Base-by-base conservation (phyloP, 1,140 invertebrate genomes). In the Zaprionus capensis region DNA sequence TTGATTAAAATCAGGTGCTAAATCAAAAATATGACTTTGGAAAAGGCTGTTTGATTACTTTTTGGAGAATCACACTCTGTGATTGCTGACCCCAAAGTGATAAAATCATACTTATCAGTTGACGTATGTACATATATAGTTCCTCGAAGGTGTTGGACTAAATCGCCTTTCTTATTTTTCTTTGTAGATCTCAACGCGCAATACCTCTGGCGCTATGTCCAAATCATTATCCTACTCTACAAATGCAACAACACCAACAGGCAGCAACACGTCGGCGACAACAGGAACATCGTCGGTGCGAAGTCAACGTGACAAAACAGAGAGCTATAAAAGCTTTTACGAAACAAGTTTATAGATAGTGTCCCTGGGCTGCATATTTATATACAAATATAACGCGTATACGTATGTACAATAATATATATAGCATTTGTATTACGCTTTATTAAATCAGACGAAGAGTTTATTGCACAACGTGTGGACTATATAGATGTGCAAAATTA, bases 281-380 rank as follows among this genome's bases (percentile, higher is more conserved):
- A 41, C 72, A 74, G 61, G 62, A 61, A 68, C 71, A 7, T 69
- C 73, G 7, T 55, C 63, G 20, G 41, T 62, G 53, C 78, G 85
- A 77, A 79, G 69, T 67, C 81, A 87, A 81, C 86, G 86, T 61
- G 91, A 86, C 53, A 92, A 92, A 72, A 62, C 61, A 65, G 87
- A 91, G 62, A 86, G 73, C 61, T 92, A 86, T 75, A 92, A 92
- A 87, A 92, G 91, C 76, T 92, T 86, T 74, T 92, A 92, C 75
- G 91, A 92, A 79, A 92, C 91, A 75, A 92, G 91, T 91, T 92
- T 92, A 84, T 92, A 92, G 76, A 78, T 81, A 71, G 62, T 68
- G 64, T 20, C 17, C 63, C 53, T 36, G 38, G 17, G 55, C 55
- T 79, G 51, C 71, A 71, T 71, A 59, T 64, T 71, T 57, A 64